phyloP scores from a whole-genome alignment of 2,113 vertebrate species.

The Melanerpes aurifrons region DNA sequence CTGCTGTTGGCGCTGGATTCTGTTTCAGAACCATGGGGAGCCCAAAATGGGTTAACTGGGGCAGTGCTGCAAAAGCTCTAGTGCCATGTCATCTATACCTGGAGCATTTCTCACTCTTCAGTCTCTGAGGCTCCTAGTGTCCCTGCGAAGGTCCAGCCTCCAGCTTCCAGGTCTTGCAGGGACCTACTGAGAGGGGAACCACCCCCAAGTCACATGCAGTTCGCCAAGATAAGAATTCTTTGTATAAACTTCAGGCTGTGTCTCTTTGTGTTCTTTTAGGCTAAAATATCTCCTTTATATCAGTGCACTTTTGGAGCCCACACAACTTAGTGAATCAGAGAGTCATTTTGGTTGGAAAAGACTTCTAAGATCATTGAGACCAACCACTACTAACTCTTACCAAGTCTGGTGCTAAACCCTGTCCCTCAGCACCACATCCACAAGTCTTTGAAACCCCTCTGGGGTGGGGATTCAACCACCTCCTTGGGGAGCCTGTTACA shows the following conservation, averaged over 20 bases:
- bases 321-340: neutral
- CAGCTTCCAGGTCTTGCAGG: neutral
- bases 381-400: too few relatives aligned
- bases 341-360: too few relatives aligned
- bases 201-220: neutral
- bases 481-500: too few relatives aligned
- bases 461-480: too few relatives aligned
- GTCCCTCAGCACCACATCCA: too few relatives aligned
- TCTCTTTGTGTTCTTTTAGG: neutral
- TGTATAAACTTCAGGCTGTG: neutral
- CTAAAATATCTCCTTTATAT: neutral
- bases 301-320: neutral
- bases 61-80: neutral
- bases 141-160: neutral
- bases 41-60: fast-evolving
- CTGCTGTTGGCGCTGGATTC: neutral
- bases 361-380: too few relatives aligned
- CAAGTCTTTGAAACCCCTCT: too few relatives aligned
- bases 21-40: neutral
- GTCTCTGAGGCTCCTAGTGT: neutral
- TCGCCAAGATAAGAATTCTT: neutral
- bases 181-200: neutral
- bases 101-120: neutral
- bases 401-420: too few relatives aligned
- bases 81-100: fast-evolving